A percentile compares a stretch with the other conserved stretches of the same genome.
phyloP scores from a whole-genome alignment of 1,140 invertebrate genomes.

The Belonocnema kinseyi region DNA sequence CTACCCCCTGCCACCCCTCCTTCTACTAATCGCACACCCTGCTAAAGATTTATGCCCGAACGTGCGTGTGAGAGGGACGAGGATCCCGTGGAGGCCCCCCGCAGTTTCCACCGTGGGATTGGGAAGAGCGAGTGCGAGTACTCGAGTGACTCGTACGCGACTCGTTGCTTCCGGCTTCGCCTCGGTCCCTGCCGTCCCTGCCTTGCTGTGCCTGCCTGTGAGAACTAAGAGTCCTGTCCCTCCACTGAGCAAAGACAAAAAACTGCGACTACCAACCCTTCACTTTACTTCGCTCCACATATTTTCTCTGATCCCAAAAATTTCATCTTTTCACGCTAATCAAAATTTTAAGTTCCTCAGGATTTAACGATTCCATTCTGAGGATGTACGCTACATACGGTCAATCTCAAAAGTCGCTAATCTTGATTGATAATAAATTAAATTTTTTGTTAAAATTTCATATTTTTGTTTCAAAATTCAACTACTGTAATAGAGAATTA shows the following conservation, averaged over 20 bases:
- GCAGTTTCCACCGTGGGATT: slow-evolving; percentile 73
- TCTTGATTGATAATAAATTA: too few species aligned
- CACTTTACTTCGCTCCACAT: not conserved
- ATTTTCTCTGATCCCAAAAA: not conserved
- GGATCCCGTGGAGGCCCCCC: slow-evolving; percentile 70
- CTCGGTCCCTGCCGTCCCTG: not conserved
- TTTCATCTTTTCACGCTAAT: not conserved
- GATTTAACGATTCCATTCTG: too few species aligned
- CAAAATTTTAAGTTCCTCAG: not conserved
- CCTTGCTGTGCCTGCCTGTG: slow-evolving; percentile 46
- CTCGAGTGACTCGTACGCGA: slow-evolving; percentile 59
- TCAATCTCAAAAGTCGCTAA: too few species aligned
- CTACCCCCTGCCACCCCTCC: slow-evolving; percentile 56
- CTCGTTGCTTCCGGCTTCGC: slow-evolving; percentile 57
- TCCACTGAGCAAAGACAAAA: slow-evolving; percentile 52
- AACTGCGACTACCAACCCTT: not conserved
- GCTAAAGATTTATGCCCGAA: slow-evolving; percentile 73
- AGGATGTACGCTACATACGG: too few species aligned
- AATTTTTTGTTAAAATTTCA: too few species aligned
- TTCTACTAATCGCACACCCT: slow-evolving; percentile 71
- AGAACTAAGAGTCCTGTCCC: slow-evolving; percentile 52
- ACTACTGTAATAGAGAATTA: too few species aligned
- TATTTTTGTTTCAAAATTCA: too few species aligned
- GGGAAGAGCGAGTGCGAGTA: slow-evolving; percentile 48
- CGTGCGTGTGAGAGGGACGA: slow-evolving; percentile 60